Evolutionary conservation across 2,888 invertebrate species (phyloP).

Genomic region (Ceramica pisi): DNA sequence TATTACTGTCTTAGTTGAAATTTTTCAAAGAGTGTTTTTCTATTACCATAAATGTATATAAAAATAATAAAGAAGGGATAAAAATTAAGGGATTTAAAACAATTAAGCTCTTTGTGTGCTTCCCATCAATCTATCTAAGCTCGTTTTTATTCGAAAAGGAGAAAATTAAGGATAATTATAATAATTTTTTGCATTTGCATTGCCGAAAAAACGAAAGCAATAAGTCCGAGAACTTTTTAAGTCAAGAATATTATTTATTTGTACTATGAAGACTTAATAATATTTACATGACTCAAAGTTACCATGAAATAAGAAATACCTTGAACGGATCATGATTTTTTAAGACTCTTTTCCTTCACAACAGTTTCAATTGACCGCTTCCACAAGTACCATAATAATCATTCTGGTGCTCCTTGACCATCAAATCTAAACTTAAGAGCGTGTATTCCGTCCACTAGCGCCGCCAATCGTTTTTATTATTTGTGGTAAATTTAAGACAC

Average conservation of each 20-base stretch:
- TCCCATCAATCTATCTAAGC: too few relatives aligned
- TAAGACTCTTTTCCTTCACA: slow-evolving; percentile 35
- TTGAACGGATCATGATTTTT: slow-evolving; percentile 25
- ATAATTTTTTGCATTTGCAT: background rate
- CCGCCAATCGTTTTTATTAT: too few relatives aligned
- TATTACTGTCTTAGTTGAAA: too few relatives aligned
- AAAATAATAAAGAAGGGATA: too few relatives aligned
- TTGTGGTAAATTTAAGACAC: too few relatives aligned
- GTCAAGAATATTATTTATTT: background rate
- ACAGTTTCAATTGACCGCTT: slow-evolving; percentile 23
- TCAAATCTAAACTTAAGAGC: slow-evolving; percentile 24
- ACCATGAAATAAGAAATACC: slow-evolving; percentile 3
- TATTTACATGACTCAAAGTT: slow-evolving; percentile 24
- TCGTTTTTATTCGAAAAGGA: too few relatives aligned
- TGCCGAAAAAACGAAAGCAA: background rate
- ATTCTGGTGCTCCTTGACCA: slow-evolving; percentile 22
- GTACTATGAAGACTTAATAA: background rate
- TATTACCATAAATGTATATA: too few relatives aligned
- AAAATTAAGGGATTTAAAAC: too few relatives aligned
- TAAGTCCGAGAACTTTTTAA: background rate
- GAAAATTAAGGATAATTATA: background rate
- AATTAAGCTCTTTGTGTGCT: too few relatives aligned
- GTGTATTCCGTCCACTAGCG: too few relatives aligned
- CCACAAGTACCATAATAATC: slow-evolving; percentile 29
- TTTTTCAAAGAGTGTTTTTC: too few relatives aligned